phyloP scores from a whole-genome alignment of 2,888 invertebrate genomes.

The Furcula furcula region DNA sequence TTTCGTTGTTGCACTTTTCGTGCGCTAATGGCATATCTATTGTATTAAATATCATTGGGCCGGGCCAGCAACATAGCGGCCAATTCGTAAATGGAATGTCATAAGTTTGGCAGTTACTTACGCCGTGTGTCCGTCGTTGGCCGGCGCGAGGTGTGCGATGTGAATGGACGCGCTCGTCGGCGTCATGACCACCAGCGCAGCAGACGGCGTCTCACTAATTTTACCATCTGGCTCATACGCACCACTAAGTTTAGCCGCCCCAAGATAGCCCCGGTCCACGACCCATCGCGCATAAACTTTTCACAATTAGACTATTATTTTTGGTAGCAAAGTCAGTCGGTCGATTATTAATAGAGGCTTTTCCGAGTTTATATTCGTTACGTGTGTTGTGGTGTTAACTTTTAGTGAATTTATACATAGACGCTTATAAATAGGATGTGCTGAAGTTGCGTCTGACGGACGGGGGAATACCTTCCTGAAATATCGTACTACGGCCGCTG shows the following conservation, averaged over 20 bases:
- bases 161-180: conserved; percentile 71
- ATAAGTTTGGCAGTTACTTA: conserved; percentile 76
- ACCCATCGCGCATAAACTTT: conserved; percentile 82
- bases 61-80: conserved; percentile 59
- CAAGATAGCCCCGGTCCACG: conserved; percentile 82
- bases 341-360: conserved; percentile 83
- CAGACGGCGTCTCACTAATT: conserved; percentile 81
- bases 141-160: conserved; percentile 67
- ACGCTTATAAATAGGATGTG: conserved; percentile 82
- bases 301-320: conserved; percentile 84
- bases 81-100: conserved; percentile 71
- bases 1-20: too few species aligned
- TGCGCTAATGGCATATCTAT: too few species aligned
- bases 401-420: conserved; percentile 83
- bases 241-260: conserved; percentile 83
- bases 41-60: too few species aligned
- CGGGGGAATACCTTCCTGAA: conserved; percentile 83
- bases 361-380: conserved; percentile 83
- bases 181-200: conserved; percentile 73
- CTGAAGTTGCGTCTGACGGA: conserved; percentile 81
- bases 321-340: conserved; percentile 83
- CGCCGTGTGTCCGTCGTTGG: conserved; percentile 48
- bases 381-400: conserved; percentile 82
- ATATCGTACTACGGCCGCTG: conserved; percentile 80
- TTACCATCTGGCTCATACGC: conserved; percentile 79